Evolutionary conservation across 1,140 invertebrate species (phyloP).

Genomic region (Drosophila athabasca): DNA sequence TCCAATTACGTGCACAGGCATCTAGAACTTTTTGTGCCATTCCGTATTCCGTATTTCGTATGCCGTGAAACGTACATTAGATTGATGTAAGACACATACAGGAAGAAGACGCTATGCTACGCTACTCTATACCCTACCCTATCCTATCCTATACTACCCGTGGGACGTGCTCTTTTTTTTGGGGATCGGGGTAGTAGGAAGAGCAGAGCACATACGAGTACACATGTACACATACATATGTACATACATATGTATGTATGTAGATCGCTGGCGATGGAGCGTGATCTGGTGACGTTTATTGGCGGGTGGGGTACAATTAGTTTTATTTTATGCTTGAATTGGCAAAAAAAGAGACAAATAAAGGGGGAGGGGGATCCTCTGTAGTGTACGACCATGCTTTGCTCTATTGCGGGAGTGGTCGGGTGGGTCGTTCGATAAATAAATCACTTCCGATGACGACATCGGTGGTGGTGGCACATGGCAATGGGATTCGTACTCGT

Average conservation of each 20-base stretch:
- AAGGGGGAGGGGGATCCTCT: background rate
- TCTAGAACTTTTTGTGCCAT: conserved; percentile 32
- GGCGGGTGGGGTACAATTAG: conserved; percentile 38
- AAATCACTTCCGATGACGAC: conserved; percentile 72
- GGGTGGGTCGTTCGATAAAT: conserved; percentile 50
- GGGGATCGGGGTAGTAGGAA: background rate
- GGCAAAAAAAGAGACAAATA: background rate
- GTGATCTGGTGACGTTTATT: conserved; percentile 42
- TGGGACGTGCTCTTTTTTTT: conserved; percentile 33
- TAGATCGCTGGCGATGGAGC: conserved; percentile 39
- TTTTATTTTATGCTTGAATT: conserved; percentile 59
- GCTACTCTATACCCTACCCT: too few relatives aligned
- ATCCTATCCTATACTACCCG: background rate
- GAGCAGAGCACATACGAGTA: background rate
- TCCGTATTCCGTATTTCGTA: conserved; percentile 28
- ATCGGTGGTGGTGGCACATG: conserved; percentile 53
- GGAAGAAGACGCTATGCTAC: conserved; percentile 46
- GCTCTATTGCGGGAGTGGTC: background rate
- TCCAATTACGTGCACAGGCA: conserved; percentile 67
- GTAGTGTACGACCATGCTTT: too few relatives aligned
- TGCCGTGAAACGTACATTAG: conserved; percentile 34
- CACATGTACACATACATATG: too few relatives aligned
- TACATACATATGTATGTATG: too few relatives aligned
- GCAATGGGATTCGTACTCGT: conserved; percentile 12
- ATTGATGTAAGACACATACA: conserved; percentile 59